Base-by-base conservation (phyloP, 2,888 invertebrate species). In the Eucriotettix oculatus region DNA sequence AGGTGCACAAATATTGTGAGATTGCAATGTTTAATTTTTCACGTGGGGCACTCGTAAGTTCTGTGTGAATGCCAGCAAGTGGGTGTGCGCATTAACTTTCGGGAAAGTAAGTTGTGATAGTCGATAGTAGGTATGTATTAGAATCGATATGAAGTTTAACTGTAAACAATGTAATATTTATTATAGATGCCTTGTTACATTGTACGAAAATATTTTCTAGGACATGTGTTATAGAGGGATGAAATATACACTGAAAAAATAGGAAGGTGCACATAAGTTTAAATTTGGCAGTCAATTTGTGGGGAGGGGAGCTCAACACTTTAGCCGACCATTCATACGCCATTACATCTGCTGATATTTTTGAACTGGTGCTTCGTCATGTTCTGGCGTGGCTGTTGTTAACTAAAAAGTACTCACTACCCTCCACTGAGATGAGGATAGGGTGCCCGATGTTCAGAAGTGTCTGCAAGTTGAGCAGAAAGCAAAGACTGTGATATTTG, bases 81-180 rank as follows among this genome's bases (percentile, higher is more conserved):
- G 17, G 16, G 54, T 54, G 29, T 54, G 54, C 16, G 29, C 54
- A 16, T 29, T 54, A 17, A 12, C 16, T 41, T n/a, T 62, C 58
- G 56, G 60, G 63, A 56, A 63, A 64, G 62, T 62, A 65, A 62
- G 62, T 66, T 66, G 66, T 66, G 66, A 65, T 66, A 65, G 66
- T 60, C 52, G 16, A 44, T 63, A 59, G 64, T 54, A 48, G 42
- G 60, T 62, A 59, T 58, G 42, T 60, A 58, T 61, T 57, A 60
- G 59, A 58, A 60, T 53, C 56, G 64, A 63, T 43, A 62, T 48
- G 59, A 60, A 63, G 29, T 61, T 62, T 63, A 61, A 64, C 61
- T 64, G 63, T 64, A 61, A 64, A 61, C 62, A 63, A 62, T 60
- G 58, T 60, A 63, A 62, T 59, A 61, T 63, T 61, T 63, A 55